Evolutionary conservation across 2,797 vertebrate genomes (phyloP).

Genomic region (Danio kyathit): DNA sequence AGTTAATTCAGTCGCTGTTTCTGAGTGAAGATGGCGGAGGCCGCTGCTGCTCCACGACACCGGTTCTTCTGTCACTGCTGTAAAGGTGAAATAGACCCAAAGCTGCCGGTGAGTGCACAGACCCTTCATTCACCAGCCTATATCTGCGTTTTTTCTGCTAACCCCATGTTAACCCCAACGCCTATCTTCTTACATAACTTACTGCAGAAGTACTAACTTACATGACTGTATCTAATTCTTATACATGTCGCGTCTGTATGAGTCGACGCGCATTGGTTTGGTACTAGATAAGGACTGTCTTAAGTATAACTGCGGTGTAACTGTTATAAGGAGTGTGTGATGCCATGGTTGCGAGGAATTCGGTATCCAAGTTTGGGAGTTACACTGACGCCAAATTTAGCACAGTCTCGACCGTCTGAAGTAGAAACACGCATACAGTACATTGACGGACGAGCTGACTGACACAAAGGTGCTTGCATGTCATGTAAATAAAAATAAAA

Average conservation of each 20-base stretch:
- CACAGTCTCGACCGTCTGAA: background rate
- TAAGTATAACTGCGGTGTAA: background rate
- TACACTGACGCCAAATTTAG: conserved; percentile 78
- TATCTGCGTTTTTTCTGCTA: background rate
- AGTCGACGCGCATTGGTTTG: background rate
- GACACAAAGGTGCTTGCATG: background rate
- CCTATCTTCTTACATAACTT: background rate
- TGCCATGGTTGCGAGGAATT: conserved; percentile 23
- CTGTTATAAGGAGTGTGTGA: conserved; percentile 10
- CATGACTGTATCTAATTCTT: background rate
- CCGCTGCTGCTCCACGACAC: conserved; percentile 81
- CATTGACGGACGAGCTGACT: background rate
- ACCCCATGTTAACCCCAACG: background rate
- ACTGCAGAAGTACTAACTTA: background rate
- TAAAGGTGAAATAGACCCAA: conserved; percentile 88
- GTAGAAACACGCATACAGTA: background rate
- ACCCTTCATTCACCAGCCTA: background rate
- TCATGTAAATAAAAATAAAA: background rate
- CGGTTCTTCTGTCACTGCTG: conserved; percentile 94
- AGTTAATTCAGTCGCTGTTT: conserved; percentile 28
- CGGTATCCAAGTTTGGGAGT: conserved; percentile 63
- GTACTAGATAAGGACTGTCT: background rate
- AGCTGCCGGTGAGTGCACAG: conserved; percentile 87
- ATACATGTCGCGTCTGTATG: background rate
- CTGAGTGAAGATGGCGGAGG: conserved; percentile 89